Percentiles rank a stretch among this genome's conserved stretches.
These are phyloP conservation scores for Atherix ibis DNA, from an alignment of 2,888 invertebrate species.

Conservation along the genomic window DNA sequence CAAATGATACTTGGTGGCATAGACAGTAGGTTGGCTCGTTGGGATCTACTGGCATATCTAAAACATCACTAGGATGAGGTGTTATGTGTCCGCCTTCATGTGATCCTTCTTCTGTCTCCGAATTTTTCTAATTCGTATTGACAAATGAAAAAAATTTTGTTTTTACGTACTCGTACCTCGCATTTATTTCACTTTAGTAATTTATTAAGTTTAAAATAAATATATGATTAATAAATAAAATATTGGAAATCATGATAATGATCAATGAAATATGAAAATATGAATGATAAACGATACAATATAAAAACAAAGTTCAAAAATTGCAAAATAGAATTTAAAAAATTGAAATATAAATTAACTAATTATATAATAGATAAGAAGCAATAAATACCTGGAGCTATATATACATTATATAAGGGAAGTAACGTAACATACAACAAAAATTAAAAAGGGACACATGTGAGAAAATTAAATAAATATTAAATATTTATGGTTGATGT, in stretches of 20 bases:
- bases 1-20: slow-evolving; percentile 91
- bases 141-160: not conserved
- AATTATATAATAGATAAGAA: not conserved
- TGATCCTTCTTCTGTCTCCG: slow-evolving; percentile 38
- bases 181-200: no score
- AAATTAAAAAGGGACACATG: no score
- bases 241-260: not conserved
- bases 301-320: slow-evolving; percentile 3
- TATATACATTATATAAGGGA: not conserved
- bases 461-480: no score
- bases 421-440: not conserved
- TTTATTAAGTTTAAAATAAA: no score
- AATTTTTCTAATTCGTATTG: slow-evolving; percentile 21
- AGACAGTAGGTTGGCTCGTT: slow-evolving; percentile 98
- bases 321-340: no score
- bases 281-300: no score
- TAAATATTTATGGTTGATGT: no score
- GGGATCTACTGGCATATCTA: slow-evolving; percentile 88
- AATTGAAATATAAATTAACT: not conserved
- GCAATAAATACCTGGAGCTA: slow-evolving; percentile 1
- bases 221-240: no score
- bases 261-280: no score
- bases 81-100: slow-evolving; percentile 33
- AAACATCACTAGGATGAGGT: slow-evolving; percentile 70
- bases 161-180: no score